phyloP scores from a whole-genome alignment of 2,797 vertebrate species.

The Podargus strigoides region DNA sequence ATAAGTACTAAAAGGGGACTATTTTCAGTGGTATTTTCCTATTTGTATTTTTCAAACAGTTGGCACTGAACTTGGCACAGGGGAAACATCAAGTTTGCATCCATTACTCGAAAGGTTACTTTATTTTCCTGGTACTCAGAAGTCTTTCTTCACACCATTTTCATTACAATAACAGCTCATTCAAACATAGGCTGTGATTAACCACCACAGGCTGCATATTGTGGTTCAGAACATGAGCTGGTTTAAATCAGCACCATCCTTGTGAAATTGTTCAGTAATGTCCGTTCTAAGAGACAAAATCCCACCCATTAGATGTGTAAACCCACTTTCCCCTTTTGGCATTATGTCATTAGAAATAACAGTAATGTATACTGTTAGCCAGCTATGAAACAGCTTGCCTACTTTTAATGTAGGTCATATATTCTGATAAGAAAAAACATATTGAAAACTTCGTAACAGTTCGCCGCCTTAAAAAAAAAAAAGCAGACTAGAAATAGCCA shows the following conservation, averaged over 20 bases:
- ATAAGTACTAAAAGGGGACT: neutral
- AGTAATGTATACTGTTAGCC: neutral
- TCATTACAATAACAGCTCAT: neutral
- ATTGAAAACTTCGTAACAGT: neutral
- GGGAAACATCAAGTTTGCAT: neutral
- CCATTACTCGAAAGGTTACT: neutral
- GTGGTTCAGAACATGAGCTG: neutral
- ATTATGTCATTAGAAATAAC: neutral
- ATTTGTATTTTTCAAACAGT: neutral
- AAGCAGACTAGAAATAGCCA: neutral
- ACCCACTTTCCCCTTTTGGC: neutral
- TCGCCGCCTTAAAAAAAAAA: neutral
- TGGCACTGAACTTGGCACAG: neutral
- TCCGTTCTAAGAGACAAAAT: neutral
- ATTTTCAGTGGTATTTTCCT: neutral
- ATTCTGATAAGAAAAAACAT: neutral
- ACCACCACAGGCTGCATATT: neutral
- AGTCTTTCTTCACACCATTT: neutral
- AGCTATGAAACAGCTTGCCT: neutral
- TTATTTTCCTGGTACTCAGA: neutral
- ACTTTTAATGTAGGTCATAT: neutral
- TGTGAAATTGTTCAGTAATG: neutral
- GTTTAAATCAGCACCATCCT: neutral
- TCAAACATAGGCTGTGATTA: neutral
- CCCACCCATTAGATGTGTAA: neutral